Conservation (phyloP, 2,888 invertebrate species). For the Nymphalis c-album region DNA sequence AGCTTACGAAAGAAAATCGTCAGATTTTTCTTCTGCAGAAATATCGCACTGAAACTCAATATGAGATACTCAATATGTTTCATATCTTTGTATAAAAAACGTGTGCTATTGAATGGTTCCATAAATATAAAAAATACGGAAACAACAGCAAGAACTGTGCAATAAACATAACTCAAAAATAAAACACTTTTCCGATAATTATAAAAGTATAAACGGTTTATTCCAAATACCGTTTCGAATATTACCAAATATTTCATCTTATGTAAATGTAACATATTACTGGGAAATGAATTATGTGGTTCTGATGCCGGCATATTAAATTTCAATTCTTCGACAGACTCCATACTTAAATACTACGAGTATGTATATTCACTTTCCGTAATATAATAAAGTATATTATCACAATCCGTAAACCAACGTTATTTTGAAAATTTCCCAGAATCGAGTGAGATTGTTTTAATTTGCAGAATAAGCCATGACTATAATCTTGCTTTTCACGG, state of each 20-base stretch:
- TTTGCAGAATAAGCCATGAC: no score
- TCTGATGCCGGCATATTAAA: not conserved
- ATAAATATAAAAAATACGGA: not conserved
- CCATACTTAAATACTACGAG: not conserved
- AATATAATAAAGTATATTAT: not conserved
- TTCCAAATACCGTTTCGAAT: constrained; percentile 12
- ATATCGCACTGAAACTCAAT: constrained; percentile 46
- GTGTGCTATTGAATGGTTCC: constrained; percentile 38
- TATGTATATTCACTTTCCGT: not conserved
- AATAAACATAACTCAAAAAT: constrained; percentile 1
- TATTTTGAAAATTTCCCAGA: no score
- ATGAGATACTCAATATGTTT: constrained; percentile 49
- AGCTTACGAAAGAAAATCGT: constrained; percentile 50
- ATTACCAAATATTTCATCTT: not conserved
- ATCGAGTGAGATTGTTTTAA: no score
- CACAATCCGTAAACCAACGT: not conserved
- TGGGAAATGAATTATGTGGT: not conserved
- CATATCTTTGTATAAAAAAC: constrained; percentile 48
- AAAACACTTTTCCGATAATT: constrained; percentile 10
- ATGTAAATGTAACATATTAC: constrained; percentile 3
- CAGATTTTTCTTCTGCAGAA: constrained; percentile 48
- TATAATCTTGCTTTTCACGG: no score
- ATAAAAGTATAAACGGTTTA: constrained; percentile 13
- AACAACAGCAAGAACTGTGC: not conserved
- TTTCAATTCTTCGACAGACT: not conserved